Conservation (phyloP, 2,797 vertebrate species). For the Halcyon smyrnensis region DNA sequence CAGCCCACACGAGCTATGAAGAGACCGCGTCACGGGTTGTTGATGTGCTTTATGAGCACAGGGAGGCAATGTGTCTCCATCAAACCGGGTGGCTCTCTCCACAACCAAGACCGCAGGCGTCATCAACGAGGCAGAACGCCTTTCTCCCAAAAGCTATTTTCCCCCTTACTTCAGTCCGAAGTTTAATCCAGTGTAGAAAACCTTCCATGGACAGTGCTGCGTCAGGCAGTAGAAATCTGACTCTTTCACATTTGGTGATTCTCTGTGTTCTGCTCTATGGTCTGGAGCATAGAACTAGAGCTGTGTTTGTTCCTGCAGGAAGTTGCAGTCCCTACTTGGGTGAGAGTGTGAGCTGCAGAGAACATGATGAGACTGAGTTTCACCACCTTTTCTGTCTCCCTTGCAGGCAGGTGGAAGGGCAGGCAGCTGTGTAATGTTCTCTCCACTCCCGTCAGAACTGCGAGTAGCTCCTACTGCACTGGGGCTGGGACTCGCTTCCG, state of each 20-base stretch:
- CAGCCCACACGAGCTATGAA: not conserved
- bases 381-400: not conserved
- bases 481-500: not conserved
- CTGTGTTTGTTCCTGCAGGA: not conserved
- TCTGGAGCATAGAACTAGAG: not conserved
- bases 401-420: not conserved
- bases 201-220: not conserved
- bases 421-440: not conserved
- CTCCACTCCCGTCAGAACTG: not conserved
- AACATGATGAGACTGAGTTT: not conserved
- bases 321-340: not conserved
- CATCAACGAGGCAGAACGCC: not conserved
- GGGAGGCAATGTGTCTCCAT: constrained; percentile 42
- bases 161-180: not conserved
- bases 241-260: not conserved
- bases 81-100: not conserved
- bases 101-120: not conserved
- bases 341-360: not conserved
- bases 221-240: not conserved
- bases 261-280: not conserved
- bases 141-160: not conserved
- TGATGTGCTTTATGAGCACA: not conserved
- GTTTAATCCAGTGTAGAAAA: not conserved
- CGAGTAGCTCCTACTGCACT: not conserved
- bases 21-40: not conserved